These are phyloP conservation scores for Drosophila subobscura DNA, from an alignment of 1,140 invertebrate species.

Conservation along the genomic window DNA sequence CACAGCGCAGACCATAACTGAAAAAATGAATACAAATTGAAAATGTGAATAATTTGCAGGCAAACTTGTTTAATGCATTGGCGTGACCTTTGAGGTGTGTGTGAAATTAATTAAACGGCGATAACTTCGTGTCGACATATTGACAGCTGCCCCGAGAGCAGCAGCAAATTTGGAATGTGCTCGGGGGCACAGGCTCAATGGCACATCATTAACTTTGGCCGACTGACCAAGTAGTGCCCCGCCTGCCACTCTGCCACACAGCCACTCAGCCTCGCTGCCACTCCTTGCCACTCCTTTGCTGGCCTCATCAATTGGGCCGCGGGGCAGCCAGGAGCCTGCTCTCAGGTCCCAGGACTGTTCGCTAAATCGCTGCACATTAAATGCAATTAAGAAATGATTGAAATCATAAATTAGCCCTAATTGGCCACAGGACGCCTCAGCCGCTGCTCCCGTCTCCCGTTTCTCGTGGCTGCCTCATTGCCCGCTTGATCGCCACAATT, in stretches of 20 bases:
- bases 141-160: constrained; percentile 44
- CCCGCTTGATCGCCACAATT: background rate
- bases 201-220: constrained; percentile 74
- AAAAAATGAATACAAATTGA: constrained; percentile 12
- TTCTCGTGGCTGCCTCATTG: background rate
- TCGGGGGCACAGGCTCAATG: constrained; percentile 24
- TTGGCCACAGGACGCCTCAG: constrained; percentile 64
- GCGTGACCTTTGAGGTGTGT: constrained; percentile 61
- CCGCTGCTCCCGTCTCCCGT: constrained; percentile 1
- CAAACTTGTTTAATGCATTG: constrained; percentile 23
- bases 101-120: constrained; percentile 70
- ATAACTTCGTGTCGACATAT: constrained; percentile 61
- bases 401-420: constrained; percentile 81
- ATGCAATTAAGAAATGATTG: constrained; percentile 82
- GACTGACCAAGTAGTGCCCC: constrained; percentile 64
- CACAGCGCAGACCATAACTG: background rate
- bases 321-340: background rate
- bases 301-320: constrained; percentile 1
- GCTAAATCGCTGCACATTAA: constrained; percentile 79
- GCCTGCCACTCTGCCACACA: constrained; percentile 5
- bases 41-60: constrained; percentile 2
- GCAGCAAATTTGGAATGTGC: constrained; percentile 3
- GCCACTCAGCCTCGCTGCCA: background rate
- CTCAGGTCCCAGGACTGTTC: constrained; percentile 31
- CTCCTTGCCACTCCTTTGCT: background rate